A percentile compares a stretch with the other conserved stretches of the same genome.
Conservation (phyloP, 2,888 invertebrate genomes). For the Himalopsyche tibetana region DNA sequence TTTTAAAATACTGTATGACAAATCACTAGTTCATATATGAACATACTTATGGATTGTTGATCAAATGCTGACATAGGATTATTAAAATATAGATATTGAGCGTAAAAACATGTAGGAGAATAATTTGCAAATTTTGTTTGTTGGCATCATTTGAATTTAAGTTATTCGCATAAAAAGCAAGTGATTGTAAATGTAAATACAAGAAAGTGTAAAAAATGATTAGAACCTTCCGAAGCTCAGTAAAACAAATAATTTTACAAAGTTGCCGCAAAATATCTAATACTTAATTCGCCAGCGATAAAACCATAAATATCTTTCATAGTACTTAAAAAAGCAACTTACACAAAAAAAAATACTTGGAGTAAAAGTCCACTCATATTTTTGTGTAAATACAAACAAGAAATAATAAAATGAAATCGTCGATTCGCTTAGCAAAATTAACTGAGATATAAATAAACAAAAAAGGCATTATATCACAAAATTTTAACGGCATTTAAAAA, state of each 20-base stretch:
- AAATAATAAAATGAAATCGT: not conserved
- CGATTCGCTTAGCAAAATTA: constrained; percentile 25
- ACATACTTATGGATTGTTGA: too few relatives aligned
- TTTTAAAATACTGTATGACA: not conserved
- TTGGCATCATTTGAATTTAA: too few relatives aligned
- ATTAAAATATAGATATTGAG: too few relatives aligned
- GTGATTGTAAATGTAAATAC: not conserved
- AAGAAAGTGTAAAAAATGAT: not conserved
- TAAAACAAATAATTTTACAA: not conserved
- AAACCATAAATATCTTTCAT: not conserved
- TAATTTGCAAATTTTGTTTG: too few relatives aligned
- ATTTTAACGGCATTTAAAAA: not conserved
- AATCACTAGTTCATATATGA: too few relatives aligned
- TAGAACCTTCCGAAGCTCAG: not conserved
- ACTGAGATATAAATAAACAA: not conserved
- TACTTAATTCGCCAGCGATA: not conserved
- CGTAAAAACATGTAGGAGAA: not conserved
- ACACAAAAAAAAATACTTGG: too few relatives aligned
- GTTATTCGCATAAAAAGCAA: constrained; percentile 10
- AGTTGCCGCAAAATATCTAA: constrained; percentile 6
- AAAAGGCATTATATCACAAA: not conserved
- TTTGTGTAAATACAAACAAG: too few relatives aligned
- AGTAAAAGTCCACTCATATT: too few relatives aligned
- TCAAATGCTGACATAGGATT: too few relatives aligned
- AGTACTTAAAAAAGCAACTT: not conserved